Evolutionary conservation across 2,888 invertebrate genomes (phyloP), one percentile per base, ranked within the genome.

Genomic region (Epiblema foenella): DNA sequence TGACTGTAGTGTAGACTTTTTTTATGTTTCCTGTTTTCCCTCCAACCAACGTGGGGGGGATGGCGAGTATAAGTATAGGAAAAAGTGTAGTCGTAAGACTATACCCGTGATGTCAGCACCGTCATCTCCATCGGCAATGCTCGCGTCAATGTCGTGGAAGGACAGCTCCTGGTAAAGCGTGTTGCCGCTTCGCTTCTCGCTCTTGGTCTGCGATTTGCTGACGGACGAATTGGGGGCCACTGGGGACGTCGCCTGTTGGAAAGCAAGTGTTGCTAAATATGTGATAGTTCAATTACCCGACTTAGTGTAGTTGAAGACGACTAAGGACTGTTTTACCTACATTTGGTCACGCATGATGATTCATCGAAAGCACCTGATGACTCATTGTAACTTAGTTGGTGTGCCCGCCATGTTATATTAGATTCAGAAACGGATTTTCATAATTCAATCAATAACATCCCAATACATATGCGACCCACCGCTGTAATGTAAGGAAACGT

Each of bases 81-180:
- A n/a, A 15, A n/a, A 59, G 15, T 39, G 17, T 12, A 37, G 15
- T 5, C 8, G 33, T 20, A 12, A 37, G 46, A 75, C 51, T 75
- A 84, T 94, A 98, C 99, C 99, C 87, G 99, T 99, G 78, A 99
- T 98, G 86, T 98, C 98, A 49, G 96, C 96, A 1, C 86, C 85
- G 75, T 95, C 95, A 77, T 95, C 95, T 67, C 97, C 97, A 89
- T 98, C 98, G 73, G 96, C 97, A 59, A 96, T 95, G 88, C 97
- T 98, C 73, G 97, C 96, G 75, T 98, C 95, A 42, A 97, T 96
- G 89, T 98, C 98, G 72, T 92, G 98, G 92, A 98, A 98, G 80
- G 98, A 97, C 58, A 99, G 95, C 89, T 99, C 99, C 91, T 98
- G 98, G 87, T 98, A 98, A 71, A 98, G 91, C 0, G 97, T 98